Evolutionary conservation across 2,797 vertebrate genomes (phyloP).

Genomic region (Lepilemur septentrionalis): DNA sequence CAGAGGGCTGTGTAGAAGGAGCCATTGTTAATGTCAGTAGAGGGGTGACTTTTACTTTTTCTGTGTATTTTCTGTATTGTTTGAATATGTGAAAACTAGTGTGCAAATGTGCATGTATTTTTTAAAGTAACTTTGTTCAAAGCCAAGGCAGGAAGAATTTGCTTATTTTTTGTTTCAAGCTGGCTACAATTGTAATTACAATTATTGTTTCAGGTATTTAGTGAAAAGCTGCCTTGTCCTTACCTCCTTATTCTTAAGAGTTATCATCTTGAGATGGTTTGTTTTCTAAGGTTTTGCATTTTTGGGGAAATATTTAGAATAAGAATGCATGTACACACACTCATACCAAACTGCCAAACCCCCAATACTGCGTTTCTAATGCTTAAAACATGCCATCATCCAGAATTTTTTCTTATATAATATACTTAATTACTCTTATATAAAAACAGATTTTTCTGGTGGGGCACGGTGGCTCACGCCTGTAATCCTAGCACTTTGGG

Average conservation of each 20-base stretch:
- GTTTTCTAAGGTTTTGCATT: neutral
- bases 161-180: neutral
- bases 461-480: too few relatives aligned
- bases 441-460: neutral
- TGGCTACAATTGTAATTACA: neutral
- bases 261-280: neutral
- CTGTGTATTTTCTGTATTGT: neutral
- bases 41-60: neutral
- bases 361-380: neutral
- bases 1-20: fast-evolving
- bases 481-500: too few relatives aligned
- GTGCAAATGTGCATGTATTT: neutral
- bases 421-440: neutral
- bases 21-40: too few relatives aligned
- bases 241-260: neutral
- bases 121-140: neutral
- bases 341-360: neutral
- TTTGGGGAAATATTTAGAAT: neutral
- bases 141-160: neutral
- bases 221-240: neutral
- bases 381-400: neutral
- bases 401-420: neutral
- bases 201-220: neutral
- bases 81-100: neutral
- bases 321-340: neutral